phyloP scores from a whole-genome alignment of 2,113 vertebrate genomes.

The Myotis yumanensis region DNA sequence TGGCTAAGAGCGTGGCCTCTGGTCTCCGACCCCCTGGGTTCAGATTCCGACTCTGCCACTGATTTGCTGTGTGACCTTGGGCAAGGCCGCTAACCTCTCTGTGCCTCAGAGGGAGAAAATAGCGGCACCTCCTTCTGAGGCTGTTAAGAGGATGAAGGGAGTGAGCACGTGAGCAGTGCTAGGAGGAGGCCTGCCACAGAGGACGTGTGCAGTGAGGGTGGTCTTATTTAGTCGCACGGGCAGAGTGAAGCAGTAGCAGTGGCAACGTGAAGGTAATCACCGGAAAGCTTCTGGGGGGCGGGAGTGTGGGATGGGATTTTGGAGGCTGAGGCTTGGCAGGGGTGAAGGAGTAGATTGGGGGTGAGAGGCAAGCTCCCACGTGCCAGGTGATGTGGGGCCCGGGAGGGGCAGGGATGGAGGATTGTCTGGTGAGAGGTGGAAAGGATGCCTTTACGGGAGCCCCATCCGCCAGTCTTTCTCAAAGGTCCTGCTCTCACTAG shows the following conservation, averaged over 20 bases:
- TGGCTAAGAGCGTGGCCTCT: not conserved
- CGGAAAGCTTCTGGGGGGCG: not conserved
- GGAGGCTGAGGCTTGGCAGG: not conserved
- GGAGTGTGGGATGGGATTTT: not conserved
- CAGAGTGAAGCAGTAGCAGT: not conserved
- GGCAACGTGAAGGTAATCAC: not conserved
- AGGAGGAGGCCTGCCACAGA: not conserved
- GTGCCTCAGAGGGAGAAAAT: not conserved
- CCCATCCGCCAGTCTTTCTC: not conserved
- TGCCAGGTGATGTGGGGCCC: not conserved
- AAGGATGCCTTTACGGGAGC: not conserved
- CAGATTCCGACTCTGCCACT: not conserved
- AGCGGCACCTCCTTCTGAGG: not conserved
- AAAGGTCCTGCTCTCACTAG: not conserved
- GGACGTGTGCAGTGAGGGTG: fast-evolving
- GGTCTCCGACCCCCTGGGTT: not conserved
- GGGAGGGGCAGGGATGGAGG: not conserved
- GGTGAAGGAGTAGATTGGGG: not conserved
- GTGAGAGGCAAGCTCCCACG: not conserved
- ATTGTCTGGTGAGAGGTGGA: not conserved
- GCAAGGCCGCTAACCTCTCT: not conserved
- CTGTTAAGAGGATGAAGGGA: not conserved
- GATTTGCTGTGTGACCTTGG: not conserved
- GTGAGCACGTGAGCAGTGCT: not conserved
- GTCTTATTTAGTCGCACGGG: not conserved